phyloP scores from a whole-genome alignment of 2,113 vertebrate genomes.

The Pelusios castaneus region DNA sequence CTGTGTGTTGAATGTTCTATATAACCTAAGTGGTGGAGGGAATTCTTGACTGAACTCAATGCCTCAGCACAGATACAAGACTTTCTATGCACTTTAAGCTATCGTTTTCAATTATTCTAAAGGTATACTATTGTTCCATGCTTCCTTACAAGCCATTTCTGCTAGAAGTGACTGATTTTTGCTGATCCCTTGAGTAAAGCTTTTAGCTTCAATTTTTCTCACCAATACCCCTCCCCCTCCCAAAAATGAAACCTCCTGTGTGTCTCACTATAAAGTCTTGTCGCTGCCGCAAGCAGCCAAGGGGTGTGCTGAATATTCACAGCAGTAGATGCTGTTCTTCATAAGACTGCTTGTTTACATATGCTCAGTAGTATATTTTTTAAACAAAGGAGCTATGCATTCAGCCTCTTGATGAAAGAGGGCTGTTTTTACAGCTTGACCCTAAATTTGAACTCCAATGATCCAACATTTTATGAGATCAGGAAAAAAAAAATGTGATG shows the following conservation, averaged over 20 bases:
- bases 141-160: background rate
- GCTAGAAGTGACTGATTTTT: background rate
- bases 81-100: background rate
- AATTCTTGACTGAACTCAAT: no score
- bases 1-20: background rate
- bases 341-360: slow-evolving; percentile 43
- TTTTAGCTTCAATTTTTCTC: background rate
- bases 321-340: background rate
- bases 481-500: slow-evolving; percentile 57
- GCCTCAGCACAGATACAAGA: background rate
- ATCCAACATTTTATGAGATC: slow-evolving; percentile 63
- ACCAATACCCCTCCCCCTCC: background rate
- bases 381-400: slow-evolving; percentile 53
- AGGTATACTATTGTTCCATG: no score
- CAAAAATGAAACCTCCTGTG: slow-evolving; percentile 25
- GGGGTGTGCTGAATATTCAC: slow-evolving; percentile 38
- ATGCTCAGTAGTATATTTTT: slow-evolving; percentile 29
- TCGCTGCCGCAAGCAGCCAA: background rate
- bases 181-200: background rate
- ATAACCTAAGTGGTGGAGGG: background rate
- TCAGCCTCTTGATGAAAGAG: slow-evolving; percentile 14
- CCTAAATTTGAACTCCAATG: slow-evolving; percentile 52
- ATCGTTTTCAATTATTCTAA: background rate
- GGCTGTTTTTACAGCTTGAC: slow-evolving; percentile 66
- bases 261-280: background rate